These are phyloP conservation scores for Caprella mutica DNA, from an alignment of 2,888 invertebrate genomes.

Conservation along the genomic window DNA sequence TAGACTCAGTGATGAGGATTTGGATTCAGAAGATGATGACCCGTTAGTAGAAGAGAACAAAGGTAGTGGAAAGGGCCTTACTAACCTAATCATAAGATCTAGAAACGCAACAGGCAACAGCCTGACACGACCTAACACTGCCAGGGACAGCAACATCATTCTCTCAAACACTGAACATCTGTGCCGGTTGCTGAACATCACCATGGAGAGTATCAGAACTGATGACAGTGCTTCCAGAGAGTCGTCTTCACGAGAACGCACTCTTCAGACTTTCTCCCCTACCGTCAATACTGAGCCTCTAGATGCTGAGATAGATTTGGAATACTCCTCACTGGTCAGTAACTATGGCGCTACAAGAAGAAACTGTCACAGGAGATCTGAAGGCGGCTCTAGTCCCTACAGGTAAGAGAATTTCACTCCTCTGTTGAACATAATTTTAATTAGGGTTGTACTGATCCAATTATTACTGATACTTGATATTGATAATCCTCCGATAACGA, in stretches of 20 bases:
- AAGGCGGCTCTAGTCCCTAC: too few species aligned
- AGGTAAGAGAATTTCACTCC: too few species aligned
- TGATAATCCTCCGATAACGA: too few species aligned
- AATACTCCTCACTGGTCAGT: background rate
- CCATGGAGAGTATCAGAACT: conserved; percentile 5
- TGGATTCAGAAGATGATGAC: background rate
- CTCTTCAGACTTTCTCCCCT: too few species aligned
- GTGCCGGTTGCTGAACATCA: conserved; percentile 3
- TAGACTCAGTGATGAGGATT: background rate
- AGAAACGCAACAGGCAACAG: too few species aligned
- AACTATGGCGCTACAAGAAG: too few species aligned
- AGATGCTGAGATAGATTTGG: background rate
- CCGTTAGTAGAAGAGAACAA: background rate
- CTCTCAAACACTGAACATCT: conserved; percentile 6
- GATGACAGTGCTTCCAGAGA: background rate
- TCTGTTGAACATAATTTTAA: too few species aligned
- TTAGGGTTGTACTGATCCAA: too few species aligned
- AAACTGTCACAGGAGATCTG: too few species aligned
- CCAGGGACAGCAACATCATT: conserved; percentile 6
- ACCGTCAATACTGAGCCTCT: too few species aligned
- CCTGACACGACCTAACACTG: background rate
- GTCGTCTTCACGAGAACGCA: background rate
- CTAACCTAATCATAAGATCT: background rate
- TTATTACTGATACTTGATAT: too few species aligned
- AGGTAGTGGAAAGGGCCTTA: background rate